These are phyloP conservation scores for Aromia moschata DNA, from an alignment of 2,888 invertebrate genomes.

Conservation along the genomic window DNA sequence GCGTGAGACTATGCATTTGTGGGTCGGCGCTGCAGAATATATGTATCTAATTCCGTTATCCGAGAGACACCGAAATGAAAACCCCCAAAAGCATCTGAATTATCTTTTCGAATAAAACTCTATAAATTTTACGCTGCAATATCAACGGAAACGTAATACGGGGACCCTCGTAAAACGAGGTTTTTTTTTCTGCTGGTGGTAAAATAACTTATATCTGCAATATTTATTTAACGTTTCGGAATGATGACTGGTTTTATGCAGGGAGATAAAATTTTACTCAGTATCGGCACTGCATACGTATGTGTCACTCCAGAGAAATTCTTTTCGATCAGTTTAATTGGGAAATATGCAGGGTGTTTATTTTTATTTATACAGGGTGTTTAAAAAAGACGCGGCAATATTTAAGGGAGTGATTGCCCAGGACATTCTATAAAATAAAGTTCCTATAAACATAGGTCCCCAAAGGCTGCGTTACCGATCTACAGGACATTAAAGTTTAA, in stretches of 20 bases:
- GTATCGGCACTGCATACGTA: no score
- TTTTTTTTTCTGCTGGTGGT: background rate
- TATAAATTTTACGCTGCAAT: background rate
- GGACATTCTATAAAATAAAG: no score
- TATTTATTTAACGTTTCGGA: background rate
- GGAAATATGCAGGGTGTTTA: no score
- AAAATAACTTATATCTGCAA: slow-evolving; percentile 1
- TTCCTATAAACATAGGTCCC: no score
- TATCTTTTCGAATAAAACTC: slow-evolving; percentile 14
- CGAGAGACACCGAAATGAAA: slow-evolving; percentile 19
- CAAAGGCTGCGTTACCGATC: no score
- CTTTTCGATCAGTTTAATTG: no score
- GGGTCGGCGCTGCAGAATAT: slow-evolving; percentile 25
- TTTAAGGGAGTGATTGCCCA: no score
- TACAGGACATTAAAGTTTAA: no score
- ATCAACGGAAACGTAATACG: slow-evolving; percentile 2
- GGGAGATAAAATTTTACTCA: no score
- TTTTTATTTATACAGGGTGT: no score
- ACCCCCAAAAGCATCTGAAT: slow-evolving; percentile 19
- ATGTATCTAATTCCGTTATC: slow-evolving; percentile 28
- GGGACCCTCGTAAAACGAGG: background rate
- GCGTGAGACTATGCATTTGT: slow-evolving; percentile 32
- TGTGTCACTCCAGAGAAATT: no score
- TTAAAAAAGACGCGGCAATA: no score
- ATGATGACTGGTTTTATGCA: background rate